Conservation (phyloP, 2,888 invertebrate genomes). For the Thymelicus lineola region DNA sequence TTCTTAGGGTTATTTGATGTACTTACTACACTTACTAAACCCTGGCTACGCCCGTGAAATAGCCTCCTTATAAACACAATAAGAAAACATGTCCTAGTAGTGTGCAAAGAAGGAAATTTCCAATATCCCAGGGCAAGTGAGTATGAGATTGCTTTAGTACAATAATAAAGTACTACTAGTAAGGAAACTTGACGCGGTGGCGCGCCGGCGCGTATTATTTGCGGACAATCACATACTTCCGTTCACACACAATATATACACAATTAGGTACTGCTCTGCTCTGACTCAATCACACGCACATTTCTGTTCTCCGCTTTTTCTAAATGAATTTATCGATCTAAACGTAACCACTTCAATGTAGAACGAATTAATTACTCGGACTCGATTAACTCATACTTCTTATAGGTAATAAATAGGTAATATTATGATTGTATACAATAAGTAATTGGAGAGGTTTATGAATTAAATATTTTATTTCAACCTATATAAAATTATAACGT, state of each 20-base stretch:
- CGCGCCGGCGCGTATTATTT: slow-evolving; percentile 44
- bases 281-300: slow-evolving; percentile 43
- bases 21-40: no score
- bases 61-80: no score
- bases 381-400: no score
- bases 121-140: slow-evolving; percentile 18
- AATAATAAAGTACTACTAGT: slow-evolving; percentile 34
- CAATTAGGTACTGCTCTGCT: slow-evolving; percentile 41
- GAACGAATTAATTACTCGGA: no score
- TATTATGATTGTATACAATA: no score
- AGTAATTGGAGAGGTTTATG: no score
- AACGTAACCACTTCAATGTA: neutral
- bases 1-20: no score
- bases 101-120: neutral
- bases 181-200: slow-evolving; percentile 58
- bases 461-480: no score
- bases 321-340: neutral
- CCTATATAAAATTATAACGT: no score
- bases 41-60: no score
- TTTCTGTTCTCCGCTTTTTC: slow-evolving; percentile 38
- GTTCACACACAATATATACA: slow-evolving; percentile 52
- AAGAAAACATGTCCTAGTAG: neutral
- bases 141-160: slow-evolving; percentile 7
- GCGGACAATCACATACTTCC: slow-evolving; percentile 62
- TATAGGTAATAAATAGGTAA: no score